Conservation (phyloP, 1,140 invertebrate genomes). For the Drosophila obscura region DNA sequence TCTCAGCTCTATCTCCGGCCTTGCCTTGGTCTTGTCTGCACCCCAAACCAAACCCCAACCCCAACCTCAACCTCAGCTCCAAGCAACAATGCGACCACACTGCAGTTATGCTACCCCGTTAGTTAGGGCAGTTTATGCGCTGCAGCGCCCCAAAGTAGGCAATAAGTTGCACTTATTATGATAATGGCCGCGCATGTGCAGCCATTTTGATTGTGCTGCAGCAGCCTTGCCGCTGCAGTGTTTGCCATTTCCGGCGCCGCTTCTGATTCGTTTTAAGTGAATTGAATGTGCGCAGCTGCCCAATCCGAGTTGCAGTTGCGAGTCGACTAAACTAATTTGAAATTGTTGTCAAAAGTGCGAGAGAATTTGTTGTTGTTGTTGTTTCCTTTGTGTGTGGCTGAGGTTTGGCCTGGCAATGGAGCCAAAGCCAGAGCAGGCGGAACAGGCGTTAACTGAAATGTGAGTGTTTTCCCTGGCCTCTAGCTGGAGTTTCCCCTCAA, state of each 20-base stretch:
- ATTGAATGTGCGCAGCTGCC: slow-evolving; percentile 62
- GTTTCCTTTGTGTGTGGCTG: slow-evolving; percentile 6
- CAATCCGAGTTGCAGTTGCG: not conserved
- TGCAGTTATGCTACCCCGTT: slow-evolving; percentile 22
- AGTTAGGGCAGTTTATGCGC: slow-evolving; percentile 55
- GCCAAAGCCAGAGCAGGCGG: slow-evolving; percentile 2
- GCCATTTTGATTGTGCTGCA: slow-evolving; percentile 49
- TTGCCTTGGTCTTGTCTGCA: no score
- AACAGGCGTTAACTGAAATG: slow-evolving; percentile 13
- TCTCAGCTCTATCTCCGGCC: no score
- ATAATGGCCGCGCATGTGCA: slow-evolving; percentile 72
- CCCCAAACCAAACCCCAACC: no score
- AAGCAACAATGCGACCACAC: slow-evolving; percentile 12
- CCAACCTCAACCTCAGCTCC: no score
- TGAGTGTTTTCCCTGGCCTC: slow-evolving; percentile 14
- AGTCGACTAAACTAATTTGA: slow-evolving; percentile 47
- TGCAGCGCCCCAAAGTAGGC: slow-evolving; percentile 39
- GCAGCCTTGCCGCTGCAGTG: slow-evolving; percentile 7
- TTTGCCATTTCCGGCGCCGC: slow-evolving; percentile 1
- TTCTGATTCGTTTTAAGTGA: slow-evolving; percentile 58
- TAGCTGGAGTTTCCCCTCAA: no score
- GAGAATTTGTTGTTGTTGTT: slow-evolving; percentile 12
- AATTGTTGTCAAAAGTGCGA: slow-evolving; percentile 67
- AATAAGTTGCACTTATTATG: slow-evolving; percentile 69
- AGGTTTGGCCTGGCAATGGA: slow-evolving; percentile 25